Base-by-base conservation (phyloP, 64 coral and sea anemone species). In the Platygyra sinensis region DNA sequence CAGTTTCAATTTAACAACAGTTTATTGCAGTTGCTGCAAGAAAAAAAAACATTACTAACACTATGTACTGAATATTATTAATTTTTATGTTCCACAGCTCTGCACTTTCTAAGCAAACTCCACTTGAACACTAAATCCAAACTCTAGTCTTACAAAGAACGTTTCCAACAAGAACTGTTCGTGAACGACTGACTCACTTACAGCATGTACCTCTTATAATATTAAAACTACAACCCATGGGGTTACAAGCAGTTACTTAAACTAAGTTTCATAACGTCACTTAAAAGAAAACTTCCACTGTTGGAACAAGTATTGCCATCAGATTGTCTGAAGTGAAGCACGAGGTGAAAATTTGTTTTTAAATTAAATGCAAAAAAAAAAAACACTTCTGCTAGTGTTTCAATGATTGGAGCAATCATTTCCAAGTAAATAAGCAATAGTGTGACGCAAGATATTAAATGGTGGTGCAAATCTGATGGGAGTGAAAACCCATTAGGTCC, bases 21-120 rank as follows among this genome's bases (percentile, higher is more conserved):
- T 85, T 85, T 85, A 85, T 85, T 85, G 81, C 81, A 71, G 81
- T 85, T 85, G 31, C 81, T 85, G 60, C 81, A 85, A 71, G 46
- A 64, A 38, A 61, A 33, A 32, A 63, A 84, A 51, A 22, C 50
- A 24, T 13, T 51, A 31, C 60, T 62, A 82, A 36, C 30, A 16
- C 5, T 54, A 80, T 61, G 62, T 25, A 69, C 10, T 24, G 10
- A 29, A 69, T 69, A 63, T 20, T 46, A 67, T 72, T 65, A 14
- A 69, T 31, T 85, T 72, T 83, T 28, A 38, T 65, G 30, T 64
- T 65, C 59, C 62, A 67, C 30, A 11, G 62, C 57, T 61, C 54
- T 80, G 52, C 62, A 85, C 38, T 29, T 83, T 65, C 67, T 14
- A 85, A 85, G 62, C 42, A 22, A 85, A 85, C 62, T 72, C 62